Base-by-base conservation (phyloP, 2,797 vertebrate genomes). In the Sebastes vulpes region DNA sequence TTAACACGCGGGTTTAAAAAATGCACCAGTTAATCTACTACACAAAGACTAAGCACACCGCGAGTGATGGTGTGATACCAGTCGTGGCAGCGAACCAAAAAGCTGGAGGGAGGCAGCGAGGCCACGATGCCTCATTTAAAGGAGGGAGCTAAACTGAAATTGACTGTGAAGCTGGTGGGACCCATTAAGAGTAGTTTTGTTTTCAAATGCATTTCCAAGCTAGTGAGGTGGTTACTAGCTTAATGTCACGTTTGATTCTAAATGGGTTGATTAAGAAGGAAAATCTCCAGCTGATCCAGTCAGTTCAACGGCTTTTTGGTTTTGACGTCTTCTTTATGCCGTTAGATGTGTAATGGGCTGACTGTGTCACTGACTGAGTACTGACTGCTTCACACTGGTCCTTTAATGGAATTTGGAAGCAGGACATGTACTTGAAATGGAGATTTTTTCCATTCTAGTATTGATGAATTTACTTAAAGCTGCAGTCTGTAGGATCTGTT, bases 71-170 rank as follows among this genome's bases (percentile, higher is more conserved):
- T 6, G 21, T 26, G 38, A 31, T 29, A 59, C 42, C 68, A 67
- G 64, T 26, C 32, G 16, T 71, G 63, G 65, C 78, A 23, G 10
- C 6, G 1, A 28, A 67, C 25, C 69, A 18, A 63, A 60, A 60
- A 70, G 26, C 66, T 26, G 5, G 29, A 32, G 77, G 42, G 46
- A 48, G 38, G 38, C 0, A 75, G 66, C 20, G 1, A 29, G 11
- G 56, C 54, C 79, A 58, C 42, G 1, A 56, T 31, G 67, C 5
- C 42, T 72, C 72, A 65, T 84, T 82, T 79, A 52, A 46, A 74
- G 35, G 42, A 72, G 66, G 61, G 21, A 74, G 48, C 52, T 76
- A 32, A 81, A 60, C 76, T 77, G 67, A 86, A 84, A 84, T 67
- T 60, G 66, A 88, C 61, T 65, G 53, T 58, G 79, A 84, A 72